phyloP scores from a whole-genome alignment of 2,797 vertebrate genomes.

The Melanogrammus aeglefinus region DNA sequence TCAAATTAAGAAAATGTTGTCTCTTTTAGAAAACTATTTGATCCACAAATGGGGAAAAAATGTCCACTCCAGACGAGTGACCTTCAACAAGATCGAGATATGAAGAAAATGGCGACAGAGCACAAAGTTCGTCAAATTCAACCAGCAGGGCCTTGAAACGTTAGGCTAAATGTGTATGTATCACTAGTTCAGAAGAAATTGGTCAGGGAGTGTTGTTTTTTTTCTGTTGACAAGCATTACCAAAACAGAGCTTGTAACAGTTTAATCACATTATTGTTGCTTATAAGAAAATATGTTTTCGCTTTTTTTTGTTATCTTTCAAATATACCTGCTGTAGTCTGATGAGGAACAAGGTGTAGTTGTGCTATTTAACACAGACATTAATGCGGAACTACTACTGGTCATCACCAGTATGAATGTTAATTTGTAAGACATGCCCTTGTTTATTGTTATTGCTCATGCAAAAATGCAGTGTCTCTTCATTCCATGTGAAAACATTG shows the following conservation, averaged over 20 bases:
- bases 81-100: slow-evolving; percentile 33
- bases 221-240: too few species aligned
- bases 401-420: neutral
- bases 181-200: neutral
- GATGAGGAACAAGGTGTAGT: too few species aligned
- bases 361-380: too few species aligned
- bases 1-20: neutral
- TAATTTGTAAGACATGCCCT: neutral
- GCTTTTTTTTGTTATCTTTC: too few species aligned
- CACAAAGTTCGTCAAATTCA: slow-evolving; percentile 47
- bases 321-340: too few species aligned
- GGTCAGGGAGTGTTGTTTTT: too few species aligned
- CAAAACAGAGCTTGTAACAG: too few species aligned
- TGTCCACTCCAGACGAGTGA: slow-evolving; percentile 23
- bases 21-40: slow-evolving; percentile 35
- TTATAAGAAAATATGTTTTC: too few species aligned
- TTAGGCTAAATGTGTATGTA: too few species aligned
- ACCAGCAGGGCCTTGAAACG: slow-evolving; percentile 5
- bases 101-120: slow-evolving; percentile 57
- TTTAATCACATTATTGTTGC: too few species aligned
- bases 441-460: neutral
- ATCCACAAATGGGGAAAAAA: slow-evolving; percentile 36
- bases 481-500: neutral
- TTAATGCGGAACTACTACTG: too few species aligned
- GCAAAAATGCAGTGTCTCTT: neutral